Conservation (phyloP, 2,113 vertebrate genomes). For the Melanerpes formicivorus region DNA sequence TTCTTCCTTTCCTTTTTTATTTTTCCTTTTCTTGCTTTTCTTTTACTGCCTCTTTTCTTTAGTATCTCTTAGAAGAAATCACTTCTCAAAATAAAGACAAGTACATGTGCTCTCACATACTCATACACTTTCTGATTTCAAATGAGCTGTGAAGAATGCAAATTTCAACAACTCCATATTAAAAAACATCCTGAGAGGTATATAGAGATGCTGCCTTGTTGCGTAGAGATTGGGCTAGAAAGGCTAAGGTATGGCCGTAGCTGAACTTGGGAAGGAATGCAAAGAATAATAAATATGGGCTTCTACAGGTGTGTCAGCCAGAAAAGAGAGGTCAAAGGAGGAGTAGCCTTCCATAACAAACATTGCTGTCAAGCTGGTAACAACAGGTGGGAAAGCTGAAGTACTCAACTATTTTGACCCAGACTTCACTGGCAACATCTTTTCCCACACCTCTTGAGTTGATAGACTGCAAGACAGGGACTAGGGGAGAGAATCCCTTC, state of each 20-base stretch:
- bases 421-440: background rate
- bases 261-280: background rate
- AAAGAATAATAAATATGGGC: background rate
- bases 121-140: background rate
- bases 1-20: rapidly evolving
- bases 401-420: background rate
- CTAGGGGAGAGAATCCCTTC: no score
- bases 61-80: background rate
- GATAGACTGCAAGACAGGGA: no score
- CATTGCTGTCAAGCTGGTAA: no score
- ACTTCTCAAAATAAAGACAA: background rate
- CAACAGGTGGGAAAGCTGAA: background rate
- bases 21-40: no score
- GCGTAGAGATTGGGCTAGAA: background rate
- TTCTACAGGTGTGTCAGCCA: background rate
- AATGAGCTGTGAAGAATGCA: background rate
- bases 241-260: no score
- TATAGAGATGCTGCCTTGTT: background rate
- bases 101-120: background rate
- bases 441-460: background rate
- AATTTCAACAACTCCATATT: background rate
- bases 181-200: background rate
- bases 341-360: background rate
- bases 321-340: background rate
- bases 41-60: background rate